phyloP scores from a whole-genome alignment of 2,113 vertebrate genomes.

The Indicator maculatus region DNA sequence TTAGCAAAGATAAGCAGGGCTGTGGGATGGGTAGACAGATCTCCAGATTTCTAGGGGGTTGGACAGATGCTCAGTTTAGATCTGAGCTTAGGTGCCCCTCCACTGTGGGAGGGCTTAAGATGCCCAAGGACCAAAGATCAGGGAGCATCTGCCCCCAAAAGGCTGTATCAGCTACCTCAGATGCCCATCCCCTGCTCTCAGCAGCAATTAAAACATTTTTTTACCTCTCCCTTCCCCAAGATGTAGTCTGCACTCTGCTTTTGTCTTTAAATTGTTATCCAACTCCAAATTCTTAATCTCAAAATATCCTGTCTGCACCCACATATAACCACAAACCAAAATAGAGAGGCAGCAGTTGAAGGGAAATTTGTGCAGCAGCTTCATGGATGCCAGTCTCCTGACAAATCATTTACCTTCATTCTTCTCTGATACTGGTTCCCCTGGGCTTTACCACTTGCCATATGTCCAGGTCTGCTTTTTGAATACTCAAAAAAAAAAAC shows the following conservation, averaged over 20 bases:
- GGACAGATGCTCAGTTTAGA: background rate
- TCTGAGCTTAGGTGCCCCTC: background rate
- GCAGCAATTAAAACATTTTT: background rate
- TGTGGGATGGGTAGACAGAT: background rate
- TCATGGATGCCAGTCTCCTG: background rate
- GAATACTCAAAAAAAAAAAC: background rate
- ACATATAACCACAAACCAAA: background rate
- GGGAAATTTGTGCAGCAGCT: background rate
- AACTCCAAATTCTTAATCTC: background rate
- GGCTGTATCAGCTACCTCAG: background rate
- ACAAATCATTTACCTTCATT: background rate
- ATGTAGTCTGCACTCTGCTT: background rate
- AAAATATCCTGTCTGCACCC: conserved; percentile 15
- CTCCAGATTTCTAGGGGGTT: background rate
- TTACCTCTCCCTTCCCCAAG: background rate
- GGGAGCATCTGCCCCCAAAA: background rate
- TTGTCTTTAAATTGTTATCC: background rate
- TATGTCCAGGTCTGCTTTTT: background rate
- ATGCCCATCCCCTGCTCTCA: background rate
- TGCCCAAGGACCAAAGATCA: background rate
- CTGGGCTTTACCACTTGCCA: background rate
- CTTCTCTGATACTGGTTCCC: background rate
- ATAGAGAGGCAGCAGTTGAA: background rate
- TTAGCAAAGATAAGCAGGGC: background rate
- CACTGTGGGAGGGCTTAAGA: background rate